Base-by-base conservation (phyloP, 2,113 vertebrate species). In the Festucalex cinctus region DNA sequence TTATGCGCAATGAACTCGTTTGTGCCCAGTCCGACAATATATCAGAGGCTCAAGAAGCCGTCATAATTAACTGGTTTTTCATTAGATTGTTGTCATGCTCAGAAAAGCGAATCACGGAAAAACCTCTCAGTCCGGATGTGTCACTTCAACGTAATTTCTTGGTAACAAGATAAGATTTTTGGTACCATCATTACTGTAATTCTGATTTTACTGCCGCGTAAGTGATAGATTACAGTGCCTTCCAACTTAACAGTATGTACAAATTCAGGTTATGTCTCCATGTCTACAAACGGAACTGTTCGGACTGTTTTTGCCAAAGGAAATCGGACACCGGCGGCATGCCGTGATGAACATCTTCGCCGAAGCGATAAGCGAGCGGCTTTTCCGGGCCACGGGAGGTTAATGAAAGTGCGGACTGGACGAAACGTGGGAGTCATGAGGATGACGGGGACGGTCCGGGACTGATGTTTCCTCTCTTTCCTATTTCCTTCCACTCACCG, bases 381-480 rank as follows among this genome's bases (percentile, higher is more conserved):
- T 59, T 68, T 83, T 86, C 77, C 84, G 76, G 84, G 83, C 66
- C 82, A 77, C 6, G 46, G 17, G 63, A 85, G 88, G 86, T 88
- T 87, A 84, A 83, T 74, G 75, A 83, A 80, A 65, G 51, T 66
- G 83, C 68, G 64, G 67, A 78, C 71, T 69, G 83, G 82, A 87
- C 85, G 90, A 70, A 91, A 86, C 85, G 51, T 83, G 83, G 84
- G 78, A 79, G 13, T 65, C 71, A 35, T 66, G 61, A 75, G n/a
- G 36, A 70, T 63, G 79, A 83, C 75, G 22, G 62, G 78, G 80
- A 80, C 69, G 70, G 62, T 73, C 73, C 28, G 63, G 66, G 49
- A 61, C 65, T 70, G 70, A 67, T 46, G 77, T 85, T 89, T 89
- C 87, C 88, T 87, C 71, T 68, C 83, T 79, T 84, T 83, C 83